These are phyloP conservation scores for Ancistrus triradiatus DNA, from an alignment of 2,113 vertebrate species.

Conservation along the genomic window DNA sequence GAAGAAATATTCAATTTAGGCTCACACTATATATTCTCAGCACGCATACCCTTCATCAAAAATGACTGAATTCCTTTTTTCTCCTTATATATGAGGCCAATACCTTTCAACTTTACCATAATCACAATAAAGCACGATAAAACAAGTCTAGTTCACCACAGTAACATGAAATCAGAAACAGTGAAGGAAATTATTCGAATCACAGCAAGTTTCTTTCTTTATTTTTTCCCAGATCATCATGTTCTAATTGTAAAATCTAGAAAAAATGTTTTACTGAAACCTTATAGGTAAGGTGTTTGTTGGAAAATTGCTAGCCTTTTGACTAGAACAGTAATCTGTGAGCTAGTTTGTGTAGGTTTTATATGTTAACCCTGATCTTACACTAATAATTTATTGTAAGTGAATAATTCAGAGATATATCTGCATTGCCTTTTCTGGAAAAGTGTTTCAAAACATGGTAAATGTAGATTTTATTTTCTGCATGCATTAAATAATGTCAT, in stretches of 20 bases:
- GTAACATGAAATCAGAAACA: too few relatives aligned
- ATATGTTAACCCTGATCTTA: neutral
- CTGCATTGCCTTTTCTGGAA: neutral
- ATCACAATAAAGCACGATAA: neutral
- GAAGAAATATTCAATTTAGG: constrained; percentile 51
- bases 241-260: neutral
- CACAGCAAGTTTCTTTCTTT: too few relatives aligned
- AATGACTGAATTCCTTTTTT: neutral
- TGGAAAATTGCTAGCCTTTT: too few relatives aligned
- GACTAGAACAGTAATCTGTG: too few relatives aligned
- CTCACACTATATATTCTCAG: constrained; percentile 58
- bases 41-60: constrained; percentile 24
- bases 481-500: constrained; percentile 14
- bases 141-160: too few relatives aligned
- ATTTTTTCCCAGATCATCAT: neutral
- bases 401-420: neutral
- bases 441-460: neutral
- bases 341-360: neutral
- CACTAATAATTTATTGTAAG: neutral
- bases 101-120: constrained; percentile 47
- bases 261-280: too few relatives aligned
- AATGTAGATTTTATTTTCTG: neutral
- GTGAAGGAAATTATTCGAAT: too few relatives aligned
- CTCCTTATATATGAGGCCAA: constrained; percentile 3
- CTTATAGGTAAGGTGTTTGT: too few relatives aligned